Conservation (phyloP, 2,113 vertebrate species). For the Platichthys stellatus region DNA sequence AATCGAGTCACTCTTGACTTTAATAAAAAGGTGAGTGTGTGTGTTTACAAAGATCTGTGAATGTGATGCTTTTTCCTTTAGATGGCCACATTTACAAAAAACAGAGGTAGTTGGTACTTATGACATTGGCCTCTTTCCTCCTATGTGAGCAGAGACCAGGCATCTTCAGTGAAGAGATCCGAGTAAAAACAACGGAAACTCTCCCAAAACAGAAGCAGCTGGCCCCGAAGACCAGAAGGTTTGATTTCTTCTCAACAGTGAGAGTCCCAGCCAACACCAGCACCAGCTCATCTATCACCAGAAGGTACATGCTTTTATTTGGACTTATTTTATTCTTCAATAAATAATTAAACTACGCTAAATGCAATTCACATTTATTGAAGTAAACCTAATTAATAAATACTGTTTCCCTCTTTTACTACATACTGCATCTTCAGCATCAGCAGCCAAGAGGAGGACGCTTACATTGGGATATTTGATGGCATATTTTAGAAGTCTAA, state of each 20-base stretch:
- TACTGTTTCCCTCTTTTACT: not conserved
- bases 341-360: not conserved
- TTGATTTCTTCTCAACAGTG: slow-evolving; percentile 73
- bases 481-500: slow-evolving; percentile 86
- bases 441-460: slow-evolving; percentile 83
- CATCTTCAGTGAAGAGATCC: slow-evolving; percentile 29
- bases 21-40: slow-evolving; percentile 49
- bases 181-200: slow-evolving; percentile 26
- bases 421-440: slow-evolving; percentile 58
- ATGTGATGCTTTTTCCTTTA: not conserved
- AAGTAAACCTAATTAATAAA: not conserved
- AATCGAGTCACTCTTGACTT: slow-evolving; percentile 50
- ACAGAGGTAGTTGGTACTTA: not conserved
- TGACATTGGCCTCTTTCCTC: not conserved
- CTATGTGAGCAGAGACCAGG: slow-evolving; percentile 52
- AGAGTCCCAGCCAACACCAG: not conserved
- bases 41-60: not conserved
- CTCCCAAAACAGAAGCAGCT: slow-evolving; percentile 21
- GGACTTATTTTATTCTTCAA: not conserved
- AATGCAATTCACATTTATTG: not conserved
- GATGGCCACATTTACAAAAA: not conserved
- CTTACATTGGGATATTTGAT: slow-evolving; percentile 93
- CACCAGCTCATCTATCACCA: slow-evolving; percentile 25
- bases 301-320: slow-evolving; percentile 53
- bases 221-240: slow-evolving; percentile 7